These are phyloP conservation scores for Oryctolagus cuniculus DNA, from an alignment of 2,113 vertebrate species.

Conservation along the genomic window mOryCun1.1 NC_091445.1:87088001-87088500, in stretches of 20 bases:
- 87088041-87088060: background rate
- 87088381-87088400: conserved; percentile 81
- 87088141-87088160: conserved; percentile 22
- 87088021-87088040: conserved; percentile 34
- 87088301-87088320: conserved; percentile 86
- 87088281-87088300: conserved; percentile 92
- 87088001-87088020: conserved; percentile 6
- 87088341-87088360: conserved; percentile 57
- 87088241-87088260: conserved; percentile 85
- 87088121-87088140: background rate
- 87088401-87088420: conserved; percentile 84
- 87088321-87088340: conserved; percentile 84
- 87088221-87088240: conserved; percentile 87
- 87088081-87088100: background rate
- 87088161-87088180: conserved; percentile 77
- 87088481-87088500: conserved; percentile 84
- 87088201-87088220: conserved; percentile 86
- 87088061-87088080: conserved; percentile 28
- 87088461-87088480: conserved; percentile 81
- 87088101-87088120: conserved; percentile 32
- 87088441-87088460: conserved; percentile 78
- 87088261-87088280: conserved; percentile 90
- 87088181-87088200: conserved; percentile 87
- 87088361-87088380: conserved; percentile 83
- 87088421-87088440: conserved; percentile 73